These are phyloP conservation scores for Tribolium freemani DNA, from an alignment of 2,888 invertebrate species.

Conservation along the genomic window DNA sequence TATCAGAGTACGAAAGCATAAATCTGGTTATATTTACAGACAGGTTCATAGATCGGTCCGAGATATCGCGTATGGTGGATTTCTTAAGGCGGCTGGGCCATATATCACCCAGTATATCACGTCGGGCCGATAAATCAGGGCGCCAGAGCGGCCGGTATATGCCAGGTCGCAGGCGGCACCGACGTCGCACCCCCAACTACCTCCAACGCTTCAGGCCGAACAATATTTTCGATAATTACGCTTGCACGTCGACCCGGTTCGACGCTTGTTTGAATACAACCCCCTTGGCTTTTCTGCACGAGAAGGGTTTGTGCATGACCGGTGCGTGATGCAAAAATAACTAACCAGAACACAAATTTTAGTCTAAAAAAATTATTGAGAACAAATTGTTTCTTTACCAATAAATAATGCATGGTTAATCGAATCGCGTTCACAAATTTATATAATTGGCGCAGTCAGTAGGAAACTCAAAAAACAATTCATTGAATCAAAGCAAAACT, in stretches of 20 bases:
- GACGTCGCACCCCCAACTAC: constrained; percentile 49
- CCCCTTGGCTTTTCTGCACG: background rate
- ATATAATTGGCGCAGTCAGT: no score
- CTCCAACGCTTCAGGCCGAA: constrained; percentile 15
- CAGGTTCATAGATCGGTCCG: constrained; percentile 66
- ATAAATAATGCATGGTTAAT: no score
- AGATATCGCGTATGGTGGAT: constrained; percentile 65
- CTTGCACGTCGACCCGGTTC: constrained; percentile 12
- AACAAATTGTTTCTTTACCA: no score
- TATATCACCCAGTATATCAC: constrained; percentile 68
- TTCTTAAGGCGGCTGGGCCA: constrained; percentile 62
- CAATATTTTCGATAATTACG: constrained; percentile 34
- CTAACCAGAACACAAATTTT: no score
- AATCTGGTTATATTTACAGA: constrained; percentile 67
- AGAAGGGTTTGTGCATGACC: background rate
- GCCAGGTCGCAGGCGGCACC: constrained; percentile 60
- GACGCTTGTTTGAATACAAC: background rate
- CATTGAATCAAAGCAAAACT: no score
- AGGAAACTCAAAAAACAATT: no score
- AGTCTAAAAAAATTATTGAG: no score
- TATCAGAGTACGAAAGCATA: constrained; percentile 58
- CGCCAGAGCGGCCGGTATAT: constrained; percentile 55
- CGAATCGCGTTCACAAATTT: no score
- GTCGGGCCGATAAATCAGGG: constrained; percentile 67
- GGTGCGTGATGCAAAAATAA: background rate